Percentiles rank a stretch among this genome's conserved stretches.
Conservation (phyloP, 2,888 invertebrate species). For the Drosophila tanythrix region DNA sequence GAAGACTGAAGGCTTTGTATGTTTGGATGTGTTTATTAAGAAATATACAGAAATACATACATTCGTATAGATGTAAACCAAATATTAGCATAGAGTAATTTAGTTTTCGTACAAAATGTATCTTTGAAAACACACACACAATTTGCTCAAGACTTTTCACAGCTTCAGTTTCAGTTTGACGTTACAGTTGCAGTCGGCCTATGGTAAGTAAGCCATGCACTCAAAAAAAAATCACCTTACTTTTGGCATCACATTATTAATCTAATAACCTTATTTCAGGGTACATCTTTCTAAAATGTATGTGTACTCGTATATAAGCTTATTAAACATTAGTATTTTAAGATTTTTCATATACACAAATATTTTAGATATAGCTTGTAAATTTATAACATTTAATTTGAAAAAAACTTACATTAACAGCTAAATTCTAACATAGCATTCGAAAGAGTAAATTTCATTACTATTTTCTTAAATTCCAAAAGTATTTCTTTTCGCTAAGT, state of each 20-base stretch:
- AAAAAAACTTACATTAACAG: neutral
- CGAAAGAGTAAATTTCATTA: neutral
- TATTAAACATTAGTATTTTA: neutral
- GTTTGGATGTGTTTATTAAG: conserved; percentile 4
- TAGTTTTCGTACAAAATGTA: conserved; percentile 72
- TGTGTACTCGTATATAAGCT: neutral
- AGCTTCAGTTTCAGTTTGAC: conserved; percentile 42
- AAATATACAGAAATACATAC: neutral
- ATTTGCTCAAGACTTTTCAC: conserved; percentile 72
- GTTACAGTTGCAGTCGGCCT: conserved; percentile 34
- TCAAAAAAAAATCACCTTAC: neutral
- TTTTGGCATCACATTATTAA: neutral
- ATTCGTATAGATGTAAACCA: conserved; percentile 43
- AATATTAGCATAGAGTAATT: conserved; percentile 77
- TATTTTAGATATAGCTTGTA: neutral
- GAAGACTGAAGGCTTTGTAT: neutral
- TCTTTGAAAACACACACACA: conserved; percentile 30
- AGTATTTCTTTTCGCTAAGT: neutral
- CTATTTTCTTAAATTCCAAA: neutral
- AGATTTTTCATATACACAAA: neutral
- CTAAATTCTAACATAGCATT: neutral
- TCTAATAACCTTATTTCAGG: neutral
- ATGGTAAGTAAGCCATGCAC: conserved; percentile 42
- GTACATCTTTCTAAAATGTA: neutral
- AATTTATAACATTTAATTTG: neutral